Conservation (phyloP, 2,888 invertebrate species). For the Thera obeliscata region DNA sequence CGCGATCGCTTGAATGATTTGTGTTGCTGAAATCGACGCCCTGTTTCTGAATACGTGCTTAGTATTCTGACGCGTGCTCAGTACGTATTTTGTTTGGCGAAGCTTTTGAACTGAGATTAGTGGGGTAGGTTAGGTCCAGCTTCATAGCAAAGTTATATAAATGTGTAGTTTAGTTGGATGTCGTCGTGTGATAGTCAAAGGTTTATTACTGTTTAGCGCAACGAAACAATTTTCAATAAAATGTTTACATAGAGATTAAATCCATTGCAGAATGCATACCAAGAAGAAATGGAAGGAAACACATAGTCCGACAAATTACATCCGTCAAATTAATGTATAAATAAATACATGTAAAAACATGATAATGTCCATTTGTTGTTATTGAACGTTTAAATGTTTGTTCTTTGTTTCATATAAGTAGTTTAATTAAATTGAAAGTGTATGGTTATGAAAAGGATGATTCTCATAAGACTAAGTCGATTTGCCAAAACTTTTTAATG, state of each 20-base stretch:
- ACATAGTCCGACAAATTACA: slow-evolving; percentile 69
- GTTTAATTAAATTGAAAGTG: slow-evolving; percentile 8
- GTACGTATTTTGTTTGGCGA: no score
- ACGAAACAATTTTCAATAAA: slow-evolving; percentile 41
- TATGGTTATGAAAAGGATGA: background rate
- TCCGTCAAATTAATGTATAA: slow-evolving; percentile 57
- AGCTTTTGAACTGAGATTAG: slow-evolving; percentile 28
- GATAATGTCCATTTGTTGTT: slow-evolving; percentile 30
- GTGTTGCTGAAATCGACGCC: no score
- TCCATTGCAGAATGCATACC: slow-evolving; percentile 81
- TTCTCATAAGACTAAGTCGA: background rate
- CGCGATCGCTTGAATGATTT: no score
- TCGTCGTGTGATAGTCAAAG: slow-evolving; percentile 57
- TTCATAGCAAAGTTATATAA: slow-evolving; percentile 44
- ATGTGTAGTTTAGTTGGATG: slow-evolving; percentile 73
- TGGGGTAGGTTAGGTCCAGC: slow-evolving; percentile 48
- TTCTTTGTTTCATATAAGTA: slow-evolving; percentile 19
- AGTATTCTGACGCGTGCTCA: no score
- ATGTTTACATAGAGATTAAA: slow-evolving; percentile 72
- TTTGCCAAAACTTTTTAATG: background rate
- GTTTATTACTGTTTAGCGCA: slow-evolving; percentile 42
- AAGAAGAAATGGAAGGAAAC: slow-evolving; percentile 77
- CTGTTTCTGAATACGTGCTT: no score
- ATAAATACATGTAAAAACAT: slow-evolving; percentile 33
- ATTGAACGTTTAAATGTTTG: slow-evolving; percentile 14